Percentiles rank a stretch among this genome's conserved stretches.
phyloP scores from a whole-genome alignment of 2,888 invertebrate species.

The Galerucella calmariensis region DNA sequence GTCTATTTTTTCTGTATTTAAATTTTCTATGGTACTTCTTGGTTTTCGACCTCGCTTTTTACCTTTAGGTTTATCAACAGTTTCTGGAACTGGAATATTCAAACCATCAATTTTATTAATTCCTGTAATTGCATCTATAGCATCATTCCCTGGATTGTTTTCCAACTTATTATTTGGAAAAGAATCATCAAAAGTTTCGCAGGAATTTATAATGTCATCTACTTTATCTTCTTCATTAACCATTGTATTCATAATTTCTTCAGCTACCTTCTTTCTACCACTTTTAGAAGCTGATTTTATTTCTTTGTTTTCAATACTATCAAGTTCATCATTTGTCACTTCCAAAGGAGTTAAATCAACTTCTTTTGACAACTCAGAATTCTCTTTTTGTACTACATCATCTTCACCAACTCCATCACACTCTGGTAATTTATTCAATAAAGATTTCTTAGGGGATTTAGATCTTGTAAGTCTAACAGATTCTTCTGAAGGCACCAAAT shows the following conservation, averaged over 20 bases:
- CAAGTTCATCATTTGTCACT: background rate
- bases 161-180: background rate
- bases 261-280: background rate
- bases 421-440: background rate
- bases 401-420: background rate
- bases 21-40: background rate
- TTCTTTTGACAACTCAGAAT: background rate
- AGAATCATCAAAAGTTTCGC: background rate
- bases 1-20: background rate
- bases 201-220: no score
- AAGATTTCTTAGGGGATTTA: constrained; percentile 9
- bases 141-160: background rate
- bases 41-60: constrained; percentile 4
- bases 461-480: constrained; percentile 9
- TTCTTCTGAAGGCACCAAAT: background rate
- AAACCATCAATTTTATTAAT: background rate
- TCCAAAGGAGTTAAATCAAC: background rate
- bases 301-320: background rate
- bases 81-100: background rate
- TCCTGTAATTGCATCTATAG: background rate
- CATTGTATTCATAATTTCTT: background rate
- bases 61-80: background rate
- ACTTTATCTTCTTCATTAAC: no score
- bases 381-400: background rate
- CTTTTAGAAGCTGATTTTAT: background rate